Base-by-base conservation (phyloP, 35 echinoderm and acorn worm genomes). In the Acanthaster planci region DNA sequence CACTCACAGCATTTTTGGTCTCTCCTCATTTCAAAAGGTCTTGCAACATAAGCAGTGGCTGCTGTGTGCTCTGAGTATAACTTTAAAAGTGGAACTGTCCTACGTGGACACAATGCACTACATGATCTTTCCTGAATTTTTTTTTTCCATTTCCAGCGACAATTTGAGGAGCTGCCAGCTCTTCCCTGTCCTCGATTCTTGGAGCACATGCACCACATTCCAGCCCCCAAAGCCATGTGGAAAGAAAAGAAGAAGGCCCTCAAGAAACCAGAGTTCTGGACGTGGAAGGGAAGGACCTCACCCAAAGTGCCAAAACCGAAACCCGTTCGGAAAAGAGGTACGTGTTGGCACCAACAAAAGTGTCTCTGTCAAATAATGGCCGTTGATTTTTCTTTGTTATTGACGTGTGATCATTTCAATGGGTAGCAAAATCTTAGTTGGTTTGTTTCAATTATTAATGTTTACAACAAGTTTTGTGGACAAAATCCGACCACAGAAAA, bases 241-340 rank as follows among this genome's bases (percentile, higher is more conserved):
- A 81, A 38, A 78, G 67, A 52, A 47, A 38, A 40, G 54, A 94
- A 90, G 37, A 91, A 80, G 59, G 52, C 58, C 31, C 37, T 77
- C 4, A 83, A 91, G 83, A 95, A 95, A 80, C 93, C 93, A 5
- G 90, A 95, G 47, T 95, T 95, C 84, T 95, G 93, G 93, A 88
- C 86, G 27, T 95, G 93, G 93, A 95, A 91, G 88, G 89, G 85
- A 31, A 76, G 85, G 60, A 88, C 89, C 4, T 60, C 90, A 21
- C 88, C 79, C 0, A 77, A 50, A 7, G 52, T 81, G 16, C 39
- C 86, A 3, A 88, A 79, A 75, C 47, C 82, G 37, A 82, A 36
- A 80, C 84, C 85, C 32, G 80, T 72, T 30, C 18, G 52, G 40
- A 77, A 55, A 80, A 56, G 56, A 90, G 89, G 89, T 90, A 72